Percentiles rank a stretch among this genome's conserved stretches.
Evolutionary conservation across 2,113 vertebrate genomes (phyloP).

Genomic region (Scartelaos histophorus): DNA sequence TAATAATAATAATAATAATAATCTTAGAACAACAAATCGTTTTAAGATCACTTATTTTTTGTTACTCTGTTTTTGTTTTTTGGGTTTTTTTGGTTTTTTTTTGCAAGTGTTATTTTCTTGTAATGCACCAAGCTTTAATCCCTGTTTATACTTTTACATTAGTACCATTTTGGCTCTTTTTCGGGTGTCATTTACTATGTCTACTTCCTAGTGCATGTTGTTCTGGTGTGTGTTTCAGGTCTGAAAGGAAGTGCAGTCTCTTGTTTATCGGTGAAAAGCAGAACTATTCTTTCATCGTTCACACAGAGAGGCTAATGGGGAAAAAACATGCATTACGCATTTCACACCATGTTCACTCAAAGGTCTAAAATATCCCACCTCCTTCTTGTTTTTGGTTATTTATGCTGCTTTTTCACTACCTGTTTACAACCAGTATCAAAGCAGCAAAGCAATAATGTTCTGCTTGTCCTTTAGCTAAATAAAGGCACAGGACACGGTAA

Average conservation of each 20-base stretch:
- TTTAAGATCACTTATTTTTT: neutral
- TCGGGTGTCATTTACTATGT: neutral
- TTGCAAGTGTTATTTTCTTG: neutral
- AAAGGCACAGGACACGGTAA: conserved; percentile 31
- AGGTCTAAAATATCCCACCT: conserved; percentile 33
- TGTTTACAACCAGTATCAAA: conserved; percentile 62
- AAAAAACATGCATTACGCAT: conserved; percentile 22
- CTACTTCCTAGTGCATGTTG: neutral
- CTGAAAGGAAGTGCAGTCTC: conserved; percentile 29
- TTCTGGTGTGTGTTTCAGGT: conserved; percentile 34
- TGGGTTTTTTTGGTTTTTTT: too few relatives aligned
- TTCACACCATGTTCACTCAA: conserved; percentile 24
- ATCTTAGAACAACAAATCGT: neutral
- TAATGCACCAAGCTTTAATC: neutral
- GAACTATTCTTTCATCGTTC: conserved; percentile 33
- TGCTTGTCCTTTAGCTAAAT: conserved; percentile 43
- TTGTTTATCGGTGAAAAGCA: conserved; percentile 35
- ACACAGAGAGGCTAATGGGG: conserved; percentile 27
- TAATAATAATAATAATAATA: too few relatives aligned
- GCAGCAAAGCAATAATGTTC: conserved; percentile 38
- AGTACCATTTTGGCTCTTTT: neutral
- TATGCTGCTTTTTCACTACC: conserved; percentile 43
- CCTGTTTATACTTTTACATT: neutral
- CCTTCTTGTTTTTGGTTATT: conserved; percentile 32
- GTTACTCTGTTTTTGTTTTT: too few relatives aligned